Conservation (phyloP, 30 jellyfish, hydroid and myxozoan species). For the Aurelia sp. region DNA sequence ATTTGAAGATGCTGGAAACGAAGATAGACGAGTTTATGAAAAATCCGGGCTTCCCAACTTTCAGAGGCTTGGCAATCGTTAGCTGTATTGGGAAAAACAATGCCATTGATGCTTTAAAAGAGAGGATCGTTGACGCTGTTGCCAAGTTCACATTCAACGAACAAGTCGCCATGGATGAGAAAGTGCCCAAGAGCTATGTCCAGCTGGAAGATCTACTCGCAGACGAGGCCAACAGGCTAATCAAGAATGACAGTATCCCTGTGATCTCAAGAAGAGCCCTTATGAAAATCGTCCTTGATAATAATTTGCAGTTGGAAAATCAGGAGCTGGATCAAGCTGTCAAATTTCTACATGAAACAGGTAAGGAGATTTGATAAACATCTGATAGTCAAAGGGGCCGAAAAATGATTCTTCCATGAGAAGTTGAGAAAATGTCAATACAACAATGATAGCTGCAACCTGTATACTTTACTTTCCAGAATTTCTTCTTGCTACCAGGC, state of each 20-base stretch:
- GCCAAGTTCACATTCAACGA: constrained; percentile 66
- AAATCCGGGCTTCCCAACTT: constrained; percentile 89
- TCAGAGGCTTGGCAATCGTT: constrained; percentile 78
- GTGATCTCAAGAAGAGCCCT: constrained; percentile 57
- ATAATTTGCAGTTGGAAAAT: constrained; percentile 52
- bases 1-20: constrained; percentile 12
- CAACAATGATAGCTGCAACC: no score
- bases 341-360: constrained; percentile 88
- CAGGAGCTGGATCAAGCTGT: constrained; percentile 86
- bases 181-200: constrained; percentile 91
- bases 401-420: no score
- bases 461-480: no score
- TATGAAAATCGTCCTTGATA: constrained; percentile 56
- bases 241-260: constrained; percentile 46
- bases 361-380: constrained; percentile 20
- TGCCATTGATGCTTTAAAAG: constrained; percentile 77
- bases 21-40: constrained; percentile 48
- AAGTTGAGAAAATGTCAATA: no score
- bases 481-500: no score
- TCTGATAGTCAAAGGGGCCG: no score
- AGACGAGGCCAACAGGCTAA: constrained; percentile 60
- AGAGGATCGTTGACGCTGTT: constrained; percentile 62
- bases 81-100: constrained; percentile 65
- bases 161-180: constrained; percentile 70
- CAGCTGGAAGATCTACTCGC: constrained; percentile 79